Base-by-base conservation (phyloP, 2,888 invertebrate species). In the Thera obeliscata region DNA sequence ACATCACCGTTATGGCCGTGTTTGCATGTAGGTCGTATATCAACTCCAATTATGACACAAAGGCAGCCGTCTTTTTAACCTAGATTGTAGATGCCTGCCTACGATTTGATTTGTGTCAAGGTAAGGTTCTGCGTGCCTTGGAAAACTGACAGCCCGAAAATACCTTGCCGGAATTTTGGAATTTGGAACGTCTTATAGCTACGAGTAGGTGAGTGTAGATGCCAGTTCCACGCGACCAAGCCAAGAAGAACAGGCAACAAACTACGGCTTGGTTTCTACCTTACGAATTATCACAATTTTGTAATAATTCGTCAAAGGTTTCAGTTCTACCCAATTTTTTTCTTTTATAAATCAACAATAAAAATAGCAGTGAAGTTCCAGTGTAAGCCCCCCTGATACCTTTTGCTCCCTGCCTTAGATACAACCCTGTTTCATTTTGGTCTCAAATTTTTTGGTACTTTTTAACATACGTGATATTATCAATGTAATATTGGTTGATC, bases 1-100 rank as follows among this genome's bases (percentile, higher is more conserved):
- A 74, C 65, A 67, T 73, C 9, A 76, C 76, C 69, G 73, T 73
- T 74, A 74, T 71, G 74, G 71, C 57, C 46, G 8, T 61, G 65
- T 66, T 49, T 35, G 41, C 33, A 66, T 67, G 66, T 74, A 66
- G 74, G 74, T 72, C 73, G 58, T 54, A 57, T 68, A 55, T 66
- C 64, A 63, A 59, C 56, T 61, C 41, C 41, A 4, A 43, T 46
- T 56, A 22, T 72, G 71, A 69, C 68, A 72, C 62, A 66, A 63
- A 61, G 50, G 52, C 67, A 67, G 56, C 48, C 58, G 67, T 55
- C 57, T 58, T 63, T 63, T 33, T 70, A 71, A 62, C 71, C 73
- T 71, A 73, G 72, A 64, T 73, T 68, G 60, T 60, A 60, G 55
- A 56, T 64, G 43, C 52, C 56, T 61, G 55, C 66, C 41, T 61